Base-by-base conservation (phyloP, 1,140 invertebrate genomes). In the Pachypsylla venusta region DNA sequence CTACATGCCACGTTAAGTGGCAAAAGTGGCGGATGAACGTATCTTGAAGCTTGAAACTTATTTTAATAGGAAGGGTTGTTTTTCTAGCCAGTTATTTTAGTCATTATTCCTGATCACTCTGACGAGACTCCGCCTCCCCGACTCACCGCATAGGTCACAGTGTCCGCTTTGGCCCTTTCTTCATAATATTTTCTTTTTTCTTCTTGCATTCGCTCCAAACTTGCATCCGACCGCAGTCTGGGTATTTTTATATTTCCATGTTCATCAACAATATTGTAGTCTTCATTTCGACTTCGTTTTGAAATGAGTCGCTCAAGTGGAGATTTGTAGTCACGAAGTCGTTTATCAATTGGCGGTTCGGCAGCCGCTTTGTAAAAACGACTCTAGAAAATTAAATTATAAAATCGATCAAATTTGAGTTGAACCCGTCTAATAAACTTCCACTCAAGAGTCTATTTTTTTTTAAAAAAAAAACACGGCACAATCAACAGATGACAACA, bases 91-190 rank as follows among this genome's bases (percentile, higher is more conserved):
- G n/a, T n/a, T n/a, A n/a, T n/a, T n/a, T n/a, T n/a, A n/a, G n/a
- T n/a, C n/a, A n/a, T n/a, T n/a, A n/a, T n/a, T n/a, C n/a, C n/a
- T n/a, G n/a, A n/a, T n/a, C n/a, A n/a, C n/a, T n/a, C n/a, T 55
- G 26, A 55, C 16, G 3, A n/a, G 30, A 10, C 10, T 35, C 30
- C 10, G 30, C 30, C 10, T 10, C 30, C 10, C 10, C n/a, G 30
- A 10, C 42, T 48, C 22, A 48, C 42, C 42, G 5, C 42, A n/a
- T 22, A 48, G 22, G 42, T 48, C 7, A 48, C 42, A 48, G 42
- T 48, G 16, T 48, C 42, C 16, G 42, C 42, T 48, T 48, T 48
- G 42, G 42, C 42, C 22, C 42, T 48, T 22, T 48, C 42, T n/a
- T 48, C 7, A 3, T 3, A 48, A 10, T 48, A 19, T n/a, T 48